Evolutionary conservation across 2,113 vertebrate species (phyloP), one percentile per base, ranked within the genome.

Genomic region (Gadus chalcogrammus): DNA sequence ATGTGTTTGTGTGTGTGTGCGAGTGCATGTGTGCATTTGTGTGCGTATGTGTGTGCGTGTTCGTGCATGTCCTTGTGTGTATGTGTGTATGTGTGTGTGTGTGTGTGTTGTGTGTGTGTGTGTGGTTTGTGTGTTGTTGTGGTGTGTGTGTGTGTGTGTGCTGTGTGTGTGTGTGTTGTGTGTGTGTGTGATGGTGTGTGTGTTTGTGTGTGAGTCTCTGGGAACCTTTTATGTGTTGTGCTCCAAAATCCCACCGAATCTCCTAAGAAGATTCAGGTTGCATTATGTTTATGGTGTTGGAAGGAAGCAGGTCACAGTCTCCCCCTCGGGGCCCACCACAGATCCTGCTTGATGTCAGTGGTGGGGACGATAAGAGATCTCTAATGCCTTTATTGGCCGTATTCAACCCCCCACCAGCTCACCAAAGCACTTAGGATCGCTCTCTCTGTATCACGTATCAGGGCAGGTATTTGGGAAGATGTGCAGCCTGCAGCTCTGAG

Each of bases 351-450:
- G 70, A 76, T 81, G 65, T 78, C 52, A 71, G 62, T 75, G 55
- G 38, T 4, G 67, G 56, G 18, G 63, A 56, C 53, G 62, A 68
- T 79, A 62, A 73, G 72, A 71, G 64, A 68, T 67, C 42, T 76
- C 28, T 60, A 7, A 61, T 68, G 20, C 31, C 42, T 87, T 82
- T 82, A 84, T 77, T 84, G 78, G 75, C 68, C 70, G 68, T 77
- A 66, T 74, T 71, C 69, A 79, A 76, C 65, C 66, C 27, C 64
- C 27, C 20, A 72, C 61, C 67, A 73, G 64, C 20, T 20, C 72
- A 74, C 66, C 65, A 81, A 83, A 79, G 77, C 71, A 75, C 84
- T 79, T 69, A 75, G 75, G 67, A 64, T 79, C 82, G 82, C 82
- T 73, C 80, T 76, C 65, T 69, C 31, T 9, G 82, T 78, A 85